Conservation (phyloP, 2,888 invertebrate genomes). For the Gerris lacustris region DNA sequence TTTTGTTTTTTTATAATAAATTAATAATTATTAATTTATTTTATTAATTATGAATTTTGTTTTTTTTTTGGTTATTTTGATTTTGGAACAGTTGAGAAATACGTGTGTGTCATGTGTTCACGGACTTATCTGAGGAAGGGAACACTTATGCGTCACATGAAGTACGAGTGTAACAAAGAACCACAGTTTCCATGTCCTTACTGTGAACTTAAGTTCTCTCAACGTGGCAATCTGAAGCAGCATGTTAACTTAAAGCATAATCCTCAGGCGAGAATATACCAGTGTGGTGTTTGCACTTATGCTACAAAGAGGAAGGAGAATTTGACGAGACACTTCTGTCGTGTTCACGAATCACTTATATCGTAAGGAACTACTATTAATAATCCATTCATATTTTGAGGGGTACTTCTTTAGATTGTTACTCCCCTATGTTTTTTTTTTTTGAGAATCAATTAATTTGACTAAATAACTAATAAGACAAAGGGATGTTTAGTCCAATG, state of each 20-base stretch:
- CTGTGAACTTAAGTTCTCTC: background rate
- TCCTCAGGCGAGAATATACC: background rate
- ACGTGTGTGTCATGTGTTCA: conserved; percentile 25
- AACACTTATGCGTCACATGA: conserved; percentile 35
- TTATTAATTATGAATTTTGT: too few relatives aligned
- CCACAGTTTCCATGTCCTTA: conserved; percentile 1
- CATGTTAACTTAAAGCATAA: conserved; percentile 2
- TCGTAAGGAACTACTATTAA: too few relatives aligned
- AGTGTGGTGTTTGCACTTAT: background rate
- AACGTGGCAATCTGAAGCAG: background rate
- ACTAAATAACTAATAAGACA: too few relatives aligned
- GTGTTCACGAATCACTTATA: too few relatives aligned
- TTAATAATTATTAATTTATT: too few relatives aligned
- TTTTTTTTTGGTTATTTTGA: too few relatives aligned
- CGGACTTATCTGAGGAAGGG: conserved; percentile 33
- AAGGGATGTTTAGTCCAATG: too few relatives aligned
- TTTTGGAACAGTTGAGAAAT: background rate
- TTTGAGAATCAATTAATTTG: too few relatives aligned
- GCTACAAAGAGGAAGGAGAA: background rate
- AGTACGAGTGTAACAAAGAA: conserved; percentile 8
- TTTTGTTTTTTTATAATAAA: too few relatives aligned
- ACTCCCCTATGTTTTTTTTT: too few relatives aligned
- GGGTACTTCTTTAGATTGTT: too few relatives aligned
- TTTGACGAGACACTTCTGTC: background rate
- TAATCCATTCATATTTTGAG: too few relatives aligned